Conservation (phyloP, 2,113 vertebrate species). For the Leptodactylus fuscus region DNA sequence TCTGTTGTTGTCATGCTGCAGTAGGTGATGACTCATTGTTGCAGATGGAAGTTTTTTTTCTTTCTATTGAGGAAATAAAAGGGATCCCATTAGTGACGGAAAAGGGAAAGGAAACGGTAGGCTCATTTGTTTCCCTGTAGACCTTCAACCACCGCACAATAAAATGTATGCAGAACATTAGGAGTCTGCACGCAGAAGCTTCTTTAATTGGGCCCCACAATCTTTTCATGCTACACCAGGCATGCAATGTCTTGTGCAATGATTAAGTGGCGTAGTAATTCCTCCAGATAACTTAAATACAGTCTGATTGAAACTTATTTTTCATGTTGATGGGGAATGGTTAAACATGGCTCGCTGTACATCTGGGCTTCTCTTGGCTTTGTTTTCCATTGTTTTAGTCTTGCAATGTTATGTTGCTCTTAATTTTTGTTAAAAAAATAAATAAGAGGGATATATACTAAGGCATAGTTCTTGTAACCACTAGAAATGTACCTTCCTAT, state of each 20-base stretch:
- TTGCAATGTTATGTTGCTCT: too few relatives aligned
- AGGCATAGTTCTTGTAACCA: too few relatives aligned
- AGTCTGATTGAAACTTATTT: conserved; percentile 33
- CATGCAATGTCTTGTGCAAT: conserved; percentile 21
- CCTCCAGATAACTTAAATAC: conserved; percentile 7
- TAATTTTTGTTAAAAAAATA: too few relatives aligned
- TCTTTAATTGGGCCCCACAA: conserved; percentile 46
- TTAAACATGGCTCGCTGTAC: not conserved
- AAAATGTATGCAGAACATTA: conserved; percentile 18
- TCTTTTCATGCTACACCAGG: conserved; percentile 38
- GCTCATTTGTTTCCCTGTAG: conserved; percentile 43
- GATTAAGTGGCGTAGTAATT: conserved; percentile 24
- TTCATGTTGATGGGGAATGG: not conserved
- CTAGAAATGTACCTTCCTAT: too few relatives aligned
- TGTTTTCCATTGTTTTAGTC: not conserved
- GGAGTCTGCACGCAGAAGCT: conserved; percentile 11
- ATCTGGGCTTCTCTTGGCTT: not conserved
- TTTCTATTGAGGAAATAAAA: conserved; percentile 63
- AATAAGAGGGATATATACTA: too few relatives aligned
- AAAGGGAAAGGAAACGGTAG: conserved; percentile 24
- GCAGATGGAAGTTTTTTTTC: conserved; percentile 68
- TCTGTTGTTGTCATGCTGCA: conserved; percentile 67
- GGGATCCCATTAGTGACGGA: conserved; percentile 61
- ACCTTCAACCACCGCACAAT: not conserved
- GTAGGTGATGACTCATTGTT: conserved; percentile 75